Evolutionary conservation across 2,113 vertebrate genomes (phyloP).

Genomic region (Engystomops pustulosus): DNA sequence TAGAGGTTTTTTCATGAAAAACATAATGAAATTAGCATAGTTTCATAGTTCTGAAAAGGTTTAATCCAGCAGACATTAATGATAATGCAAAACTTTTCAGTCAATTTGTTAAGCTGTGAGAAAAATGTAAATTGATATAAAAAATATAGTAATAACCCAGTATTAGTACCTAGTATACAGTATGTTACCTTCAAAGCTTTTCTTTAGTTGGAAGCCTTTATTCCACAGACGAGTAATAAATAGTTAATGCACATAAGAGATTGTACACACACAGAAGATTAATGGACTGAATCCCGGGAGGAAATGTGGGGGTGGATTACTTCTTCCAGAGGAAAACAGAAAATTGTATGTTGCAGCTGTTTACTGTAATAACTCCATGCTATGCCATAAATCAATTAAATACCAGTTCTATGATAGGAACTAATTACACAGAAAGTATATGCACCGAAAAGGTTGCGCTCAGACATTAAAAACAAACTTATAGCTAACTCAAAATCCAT

Average conservation of each 20-base stretch:
- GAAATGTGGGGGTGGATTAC: slow-evolving; percentile 32
- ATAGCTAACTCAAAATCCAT: background rate
- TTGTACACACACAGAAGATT: slow-evolving; percentile 22
- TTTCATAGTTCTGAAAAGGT: no score
- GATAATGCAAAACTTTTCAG: no score
- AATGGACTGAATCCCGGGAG: slow-evolving; percentile 16
- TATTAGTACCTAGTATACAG: no score
- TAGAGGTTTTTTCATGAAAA: no score
- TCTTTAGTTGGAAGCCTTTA: background rate
- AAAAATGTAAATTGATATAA: background rate
- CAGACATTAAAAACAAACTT: background rate
- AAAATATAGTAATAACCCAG: background rate
- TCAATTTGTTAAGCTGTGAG: background rate
- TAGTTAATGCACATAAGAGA: slow-evolving; percentile 31
- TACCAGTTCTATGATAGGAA: background rate
- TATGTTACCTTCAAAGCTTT: background rate
- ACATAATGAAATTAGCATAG: no score
- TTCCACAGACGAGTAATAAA: slow-evolving; percentile 20
- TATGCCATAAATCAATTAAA: slow-evolving; percentile 32
- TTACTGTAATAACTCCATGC: slow-evolving; percentile 15
- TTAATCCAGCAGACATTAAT: no score
- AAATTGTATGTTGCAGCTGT: slow-evolving; percentile 33
- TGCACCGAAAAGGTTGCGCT: background rate
- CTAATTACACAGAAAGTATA: background rate
- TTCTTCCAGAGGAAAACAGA: slow-evolving; percentile 26